Evolutionary conservation across 1,140 invertebrate genomes (phyloP), one percentile per base, ranked within the genome.

Genomic region (Stegodyphus dumicola): DNA sequence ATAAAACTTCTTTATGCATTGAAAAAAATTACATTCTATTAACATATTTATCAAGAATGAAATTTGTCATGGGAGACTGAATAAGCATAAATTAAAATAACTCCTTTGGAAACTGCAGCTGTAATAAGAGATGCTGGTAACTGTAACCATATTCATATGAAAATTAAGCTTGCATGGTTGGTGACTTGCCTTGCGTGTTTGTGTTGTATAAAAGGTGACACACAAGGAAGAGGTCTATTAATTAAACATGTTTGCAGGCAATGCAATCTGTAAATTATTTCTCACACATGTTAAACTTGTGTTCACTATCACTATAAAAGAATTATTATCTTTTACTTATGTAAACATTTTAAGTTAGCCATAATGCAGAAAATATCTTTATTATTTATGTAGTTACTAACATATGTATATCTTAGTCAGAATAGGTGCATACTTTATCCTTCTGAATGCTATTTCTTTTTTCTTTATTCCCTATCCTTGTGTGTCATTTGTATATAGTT

Each of bases 401-500:
- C 33, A 33, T 33, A 33, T 33, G 33, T 33, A 33, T 33, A 33
- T 33, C 33, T 33, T 33, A 33, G 33, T 3, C 33, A 33, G 33
- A 33, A 33, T 33, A 33, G 1, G 33, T 33, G 33, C 33, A 10
- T 60, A 10, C 15, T 15, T 60, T 60, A 60, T 10, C 56, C 56
- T 60, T 60, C 56, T 60, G 9, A 60, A 60, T 60, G 15, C 56
- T 60, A 10, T 60, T 15, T 10, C 15, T 9, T 5, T 60, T 60
- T 15, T 10, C 15, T 10, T 15, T 60, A 15, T 60, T 60, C 65
- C 65, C 17, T 17, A 6, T 71, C 49, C 49, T 71, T 71, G 69
- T 71, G 69, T 71, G 69, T 71, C 69, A 71, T 71, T 10, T 71
- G 69, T 71, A 71, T 51, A 71, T 71, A 71, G 5, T 51, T 33